Percentiles rank a stretch among this genome's conserved stretches.
These are phyloP conservation scores for Orestias chungarensis DNA, from an alignment of 2,797 vertebrate species.

Conservation along the genomic window DNA sequence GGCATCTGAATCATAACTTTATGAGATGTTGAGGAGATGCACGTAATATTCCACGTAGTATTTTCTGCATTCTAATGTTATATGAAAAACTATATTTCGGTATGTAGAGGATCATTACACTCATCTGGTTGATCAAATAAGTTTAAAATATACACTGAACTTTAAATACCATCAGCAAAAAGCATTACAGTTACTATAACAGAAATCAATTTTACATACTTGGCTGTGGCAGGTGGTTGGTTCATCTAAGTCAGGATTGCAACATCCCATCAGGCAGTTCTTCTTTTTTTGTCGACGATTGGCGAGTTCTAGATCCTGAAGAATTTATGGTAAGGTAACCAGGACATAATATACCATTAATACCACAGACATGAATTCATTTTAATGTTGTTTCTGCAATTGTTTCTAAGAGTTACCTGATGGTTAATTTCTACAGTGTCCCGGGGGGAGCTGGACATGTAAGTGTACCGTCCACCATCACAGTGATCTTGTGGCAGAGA, in stretches of 20 bases:
- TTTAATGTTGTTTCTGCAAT: neutral
- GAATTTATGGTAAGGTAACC: conserved; percentile 8
- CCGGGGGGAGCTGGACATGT: conserved; percentile 73
- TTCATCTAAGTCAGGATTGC: conserved; percentile 77
- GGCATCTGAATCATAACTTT: neutral
- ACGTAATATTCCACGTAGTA: neutral
- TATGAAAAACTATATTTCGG: neutral
- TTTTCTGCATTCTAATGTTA: neutral
- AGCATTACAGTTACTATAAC: neutral
- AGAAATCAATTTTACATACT: conserved; percentile 53
- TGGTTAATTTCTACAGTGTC: conserved; percentile 75
- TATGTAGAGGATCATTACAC: neutral
- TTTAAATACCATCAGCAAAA: neutral
- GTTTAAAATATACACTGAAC: neutral
- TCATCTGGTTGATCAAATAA: neutral
- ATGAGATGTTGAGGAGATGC: neutral
- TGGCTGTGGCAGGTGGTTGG: conserved; percentile 77
- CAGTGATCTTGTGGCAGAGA: conserved; percentile 76
- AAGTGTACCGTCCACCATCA: conserved; percentile 73
- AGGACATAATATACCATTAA: neutral
- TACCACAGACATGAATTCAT: neutral
- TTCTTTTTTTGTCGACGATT: conserved; percentile 61
- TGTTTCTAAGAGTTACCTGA: conserved; percentile 58
- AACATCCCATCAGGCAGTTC: conserved; percentile 81
- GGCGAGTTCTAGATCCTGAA: conserved; percentile 72